Evolutionary conservation across 2,797 vertebrate species (phyloP), one percentile per base, ranked within the genome.

Genomic region (Gila robusta): DNA sequence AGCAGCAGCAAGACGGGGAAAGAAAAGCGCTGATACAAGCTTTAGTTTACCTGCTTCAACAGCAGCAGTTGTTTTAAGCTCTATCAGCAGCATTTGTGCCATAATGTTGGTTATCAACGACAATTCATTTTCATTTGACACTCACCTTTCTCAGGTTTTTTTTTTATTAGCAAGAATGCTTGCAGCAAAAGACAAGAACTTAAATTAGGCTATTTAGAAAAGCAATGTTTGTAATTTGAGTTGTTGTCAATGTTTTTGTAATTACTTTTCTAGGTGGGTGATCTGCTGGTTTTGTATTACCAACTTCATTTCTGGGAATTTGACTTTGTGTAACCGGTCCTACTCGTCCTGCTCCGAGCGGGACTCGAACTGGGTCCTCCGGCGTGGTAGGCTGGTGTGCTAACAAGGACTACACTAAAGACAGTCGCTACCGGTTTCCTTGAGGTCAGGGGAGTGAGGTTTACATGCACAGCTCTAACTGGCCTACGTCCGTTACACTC

Each of bases 1-100:
- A 87, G 87, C 54, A 81, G 59, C 79, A 69, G 70, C 54, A 47
- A 86, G 67, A 66, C 26, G 76, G 85, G 87, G 69, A 88, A 82
- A 91, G 90, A 88, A 70, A 84, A 86, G 70, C 82, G 67, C 87
- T 91, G 82, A 85, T 85, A 47, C 82, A 81, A 84, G 79, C 66
- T 82, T 88, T 88, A 92, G 91, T 93, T 93, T 93, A 90, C 87
- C 79, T 56, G 80, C 82, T 88, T 77, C 52, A 54, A 88, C 19
- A 21, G 82, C 81, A 88, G 84, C 87, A 73, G 52, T 16, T 59
- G 12, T 5, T 74, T 71, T 66, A 66, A 90, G 91, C 78, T 92
- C 86, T 91, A 83, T 90, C 41, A 74, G 35, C 74, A 78, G 37
- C 23, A 10, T 64, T 64, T 41, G 54, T 11, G 56, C 7, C 23